These are phyloP conservation scores for Sinosuthora webbiana DNA, from an alignment of 2,113 vertebrate genomes.

Conservation along the genomic window DNA sequence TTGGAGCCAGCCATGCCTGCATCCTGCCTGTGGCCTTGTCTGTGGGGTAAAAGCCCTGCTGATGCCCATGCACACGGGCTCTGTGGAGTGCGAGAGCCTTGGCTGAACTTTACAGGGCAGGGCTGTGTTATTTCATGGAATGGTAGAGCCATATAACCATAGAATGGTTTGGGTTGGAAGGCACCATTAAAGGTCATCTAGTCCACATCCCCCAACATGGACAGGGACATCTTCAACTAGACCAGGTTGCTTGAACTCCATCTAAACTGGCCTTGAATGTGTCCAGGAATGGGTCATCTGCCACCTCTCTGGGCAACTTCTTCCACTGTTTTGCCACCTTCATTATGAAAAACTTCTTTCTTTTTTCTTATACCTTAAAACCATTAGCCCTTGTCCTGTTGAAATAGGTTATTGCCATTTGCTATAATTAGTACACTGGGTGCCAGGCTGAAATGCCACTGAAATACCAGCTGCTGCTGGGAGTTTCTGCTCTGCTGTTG, in stretches of 20 bases:
- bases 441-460: neutral
- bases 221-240: neutral
- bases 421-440: neutral
- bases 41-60: neutral
- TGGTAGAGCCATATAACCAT: neutral
- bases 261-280: neutral
- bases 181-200: neutral
- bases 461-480: neutral
- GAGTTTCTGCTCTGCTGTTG: neutral
- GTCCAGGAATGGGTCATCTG: neutral
- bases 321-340: neutral
- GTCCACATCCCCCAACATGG: neutral
- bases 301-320: neutral
- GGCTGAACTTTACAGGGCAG: neutral
- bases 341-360: neutral
- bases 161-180: neutral
- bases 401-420: neutral
- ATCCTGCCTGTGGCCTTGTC: neutral
- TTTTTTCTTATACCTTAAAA: neutral
- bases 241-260: neutral
- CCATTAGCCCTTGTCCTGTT: neutral
- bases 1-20: neutral
- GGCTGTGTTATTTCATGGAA: neutral
- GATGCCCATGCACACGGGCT: accelerated
- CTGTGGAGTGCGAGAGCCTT: neutral